phyloP scores from a whole-genome alignment of 2,797 vertebrate genomes.

The Esox masquinongy region DNA sequence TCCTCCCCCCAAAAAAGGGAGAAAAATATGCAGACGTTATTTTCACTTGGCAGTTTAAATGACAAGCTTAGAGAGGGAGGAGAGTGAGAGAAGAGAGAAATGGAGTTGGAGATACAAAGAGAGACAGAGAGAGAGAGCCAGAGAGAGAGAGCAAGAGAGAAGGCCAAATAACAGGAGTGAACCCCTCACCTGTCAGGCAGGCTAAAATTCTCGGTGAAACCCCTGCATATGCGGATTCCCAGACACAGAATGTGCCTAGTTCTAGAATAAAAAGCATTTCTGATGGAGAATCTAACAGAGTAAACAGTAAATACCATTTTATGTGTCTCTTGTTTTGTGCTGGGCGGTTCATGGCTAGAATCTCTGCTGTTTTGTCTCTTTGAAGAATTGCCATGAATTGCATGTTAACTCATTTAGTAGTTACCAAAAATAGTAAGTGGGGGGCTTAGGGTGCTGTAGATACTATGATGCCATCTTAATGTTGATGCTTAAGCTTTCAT shows the following conservation, averaged over 20 bases:
- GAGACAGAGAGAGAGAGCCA: slow-evolving; percentile 5
- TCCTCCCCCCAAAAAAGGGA: slow-evolving; percentile 68
- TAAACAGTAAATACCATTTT: background rate
- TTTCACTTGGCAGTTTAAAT: slow-evolving; percentile 66
- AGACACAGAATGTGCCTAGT: background rate
- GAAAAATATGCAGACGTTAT: slow-evolving; percentile 66
- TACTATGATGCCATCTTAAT: background rate
- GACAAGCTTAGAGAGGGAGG: slow-evolving; percentile 32
- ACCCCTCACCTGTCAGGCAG: background rate
- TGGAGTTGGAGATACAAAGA: background rate
- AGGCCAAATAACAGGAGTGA: background rate
- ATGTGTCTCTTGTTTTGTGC: background rate
- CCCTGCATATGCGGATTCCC: background rate
- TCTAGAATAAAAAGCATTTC: background rate
- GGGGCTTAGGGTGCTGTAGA: background rate
- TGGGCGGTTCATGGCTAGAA: background rate
- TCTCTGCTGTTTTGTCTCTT: slow-evolving; percentile 43
- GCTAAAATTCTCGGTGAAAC: background rate
- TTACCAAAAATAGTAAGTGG: background rate
- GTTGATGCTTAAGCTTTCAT: background rate
- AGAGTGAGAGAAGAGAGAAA: slow-evolving; percentile 3
- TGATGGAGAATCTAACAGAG: background rate
- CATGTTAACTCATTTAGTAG: slow-evolving; percentile 15
- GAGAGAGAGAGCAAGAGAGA: background rate
- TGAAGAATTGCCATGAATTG: slow-evolving; percentile 34